Percentiles rank a stretch among this genome's conserved stretches.
Conservation (phyloP, 2,888 invertebrate species). For the Drosophila incognita region DNA sequence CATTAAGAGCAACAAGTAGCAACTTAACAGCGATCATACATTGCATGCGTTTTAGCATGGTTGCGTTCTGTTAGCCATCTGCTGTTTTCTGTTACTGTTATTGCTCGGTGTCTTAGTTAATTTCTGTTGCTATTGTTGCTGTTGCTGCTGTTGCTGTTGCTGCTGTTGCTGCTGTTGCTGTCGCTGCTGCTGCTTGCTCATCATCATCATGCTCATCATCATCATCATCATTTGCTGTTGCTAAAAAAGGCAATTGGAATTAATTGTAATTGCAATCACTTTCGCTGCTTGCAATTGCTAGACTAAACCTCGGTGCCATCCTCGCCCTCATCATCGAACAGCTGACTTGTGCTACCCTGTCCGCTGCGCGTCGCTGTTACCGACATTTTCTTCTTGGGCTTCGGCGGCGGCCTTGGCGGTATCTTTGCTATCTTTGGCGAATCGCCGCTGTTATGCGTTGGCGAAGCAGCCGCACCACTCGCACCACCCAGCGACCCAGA, state of each 20-base stretch:
- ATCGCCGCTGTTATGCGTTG: slow-evolving; percentile 44
- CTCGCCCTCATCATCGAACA: slow-evolving; percentile 95
- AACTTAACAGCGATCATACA: neutral
- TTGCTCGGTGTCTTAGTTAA: neutral
- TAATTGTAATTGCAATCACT: slow-evolving; percentile 29
- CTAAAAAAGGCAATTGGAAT: slow-evolving; percentile 47
- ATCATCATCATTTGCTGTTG: slow-evolving; percentile 14
- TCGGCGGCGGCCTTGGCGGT: slow-evolving; percentile 93
- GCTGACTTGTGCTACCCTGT: slow-evolving; percentile 88
- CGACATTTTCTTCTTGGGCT: slow-evolving; percentile 93
- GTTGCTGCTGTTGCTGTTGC: neutral
- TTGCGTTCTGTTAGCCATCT: neutral
- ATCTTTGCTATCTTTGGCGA: slow-evolving; percentile 87
- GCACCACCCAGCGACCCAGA: slow-evolving; percentile 3
- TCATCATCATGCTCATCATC: slow-evolving; percentile 9
- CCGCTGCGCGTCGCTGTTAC: slow-evolving; percentile 86
- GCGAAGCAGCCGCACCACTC: slow-evolving; percentile 14
- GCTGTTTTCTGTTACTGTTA: slow-evolving; percentile 2
- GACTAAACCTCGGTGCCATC: slow-evolving; percentile 93
- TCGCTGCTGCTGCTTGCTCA: slow-evolving; percentile 15
- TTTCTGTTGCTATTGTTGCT: slow-evolving; percentile 9
- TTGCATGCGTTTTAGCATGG: neutral
- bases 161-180: neutral
- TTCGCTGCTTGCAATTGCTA: slow-evolving; percentile 21
- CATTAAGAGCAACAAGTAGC: neutral